Evolutionary conservation across 92 coral and sea anemone species (phyloP).

Genomic region (Zoanthus gigantus): DNA sequence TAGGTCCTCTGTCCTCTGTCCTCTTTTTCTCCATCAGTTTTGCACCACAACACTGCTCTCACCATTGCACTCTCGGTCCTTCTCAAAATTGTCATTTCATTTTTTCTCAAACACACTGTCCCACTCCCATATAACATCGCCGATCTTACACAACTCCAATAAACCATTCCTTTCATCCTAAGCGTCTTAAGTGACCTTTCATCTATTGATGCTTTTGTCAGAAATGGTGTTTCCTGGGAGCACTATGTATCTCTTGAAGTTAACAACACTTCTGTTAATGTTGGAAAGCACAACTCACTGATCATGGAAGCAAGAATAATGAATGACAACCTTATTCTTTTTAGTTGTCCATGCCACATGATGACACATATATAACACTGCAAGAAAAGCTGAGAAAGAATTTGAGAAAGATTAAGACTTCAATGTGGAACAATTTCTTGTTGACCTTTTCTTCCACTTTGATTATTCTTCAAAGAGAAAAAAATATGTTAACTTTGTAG

Average conservation of each 20-base stretch:
- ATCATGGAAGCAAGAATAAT: conserved; percentile 26
- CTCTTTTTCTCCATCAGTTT: too few species aligned
- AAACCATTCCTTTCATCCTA: too few species aligned
- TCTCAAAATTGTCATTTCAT: too few species aligned
- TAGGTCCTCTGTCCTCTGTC: too few species aligned
- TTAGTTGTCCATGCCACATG: conserved; percentile 40
- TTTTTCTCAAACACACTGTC: too few species aligned
- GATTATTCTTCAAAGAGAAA: conserved; percentile 30
- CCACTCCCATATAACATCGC: too few species aligned
- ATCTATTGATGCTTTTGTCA: conserved; percentile 27
- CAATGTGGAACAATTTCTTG: conserved; percentile 34
- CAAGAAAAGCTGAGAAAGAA: conserved; percentile 16
- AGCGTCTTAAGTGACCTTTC: too few species aligned
- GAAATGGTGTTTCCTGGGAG: conserved; percentile 35
- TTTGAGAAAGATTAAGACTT: background rate
- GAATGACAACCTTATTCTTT: conserved; percentile 10
- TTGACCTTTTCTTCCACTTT: conserved; percentile 39
- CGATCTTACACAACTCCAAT: too few species aligned
- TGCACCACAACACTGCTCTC: too few species aligned
- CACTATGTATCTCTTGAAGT: conserved; percentile 58
- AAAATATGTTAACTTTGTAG: conserved; percentile 8
- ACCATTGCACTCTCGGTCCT: too few species aligned
- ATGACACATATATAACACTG: conserved; percentile 11
- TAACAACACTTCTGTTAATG: conserved; percentile 57
- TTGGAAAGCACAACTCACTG: conserved; percentile 54